Percentiles rank a stretch among this genome's conserved stretches.
Evolutionary conservation across 1,140 invertebrate species (phyloP).

Genomic region (Lordiphosa collinella): DNA sequence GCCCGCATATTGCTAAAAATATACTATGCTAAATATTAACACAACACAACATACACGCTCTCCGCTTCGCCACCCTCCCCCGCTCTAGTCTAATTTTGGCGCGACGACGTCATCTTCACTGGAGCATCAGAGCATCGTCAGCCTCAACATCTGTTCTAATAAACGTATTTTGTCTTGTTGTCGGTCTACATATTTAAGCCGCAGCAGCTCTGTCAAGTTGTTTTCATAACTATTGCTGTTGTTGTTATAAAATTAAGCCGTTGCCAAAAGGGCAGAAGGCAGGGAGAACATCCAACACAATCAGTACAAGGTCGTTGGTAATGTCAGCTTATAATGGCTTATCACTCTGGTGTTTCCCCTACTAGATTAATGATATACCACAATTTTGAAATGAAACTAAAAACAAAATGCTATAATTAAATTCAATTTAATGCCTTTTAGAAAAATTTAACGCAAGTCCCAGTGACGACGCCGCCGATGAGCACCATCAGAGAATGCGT

Average conservation of each 20-base stretch:
- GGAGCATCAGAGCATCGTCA: conserved; percentile 4
- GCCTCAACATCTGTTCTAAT: conserved; percentile 54
- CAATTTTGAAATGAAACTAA: conserved; percentile 15
- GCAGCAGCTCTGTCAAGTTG: background rate
- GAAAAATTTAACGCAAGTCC: too few species aligned
- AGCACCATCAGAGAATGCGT: background rate
- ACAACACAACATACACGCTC: background rate
- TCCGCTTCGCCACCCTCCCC: conserved; percentile 9
- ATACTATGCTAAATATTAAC: conserved; percentile 8
- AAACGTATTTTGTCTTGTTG: conserved; percentile 5
- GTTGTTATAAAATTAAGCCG: background rate
- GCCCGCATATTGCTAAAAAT: conserved; percentile 30
- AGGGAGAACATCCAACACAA: background rate
- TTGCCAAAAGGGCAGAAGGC: conserved; percentile 1
- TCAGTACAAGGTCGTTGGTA: background rate
- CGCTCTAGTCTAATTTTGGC: conserved; percentile 43
- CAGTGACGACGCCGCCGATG: too few species aligned
- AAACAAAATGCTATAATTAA: conserved; percentile 37
- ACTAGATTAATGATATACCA: background rate
- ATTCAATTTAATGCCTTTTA: conserved; percentile 32
- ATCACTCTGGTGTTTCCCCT: background rate
- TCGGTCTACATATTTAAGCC: background rate
- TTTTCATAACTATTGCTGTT: conserved; percentile 8
- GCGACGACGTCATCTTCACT: conserved; percentile 57
- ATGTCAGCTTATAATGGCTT: background rate